Conservation (phyloP, 2,113 vertebrate species). For the Australoheros scitulus region DNA sequence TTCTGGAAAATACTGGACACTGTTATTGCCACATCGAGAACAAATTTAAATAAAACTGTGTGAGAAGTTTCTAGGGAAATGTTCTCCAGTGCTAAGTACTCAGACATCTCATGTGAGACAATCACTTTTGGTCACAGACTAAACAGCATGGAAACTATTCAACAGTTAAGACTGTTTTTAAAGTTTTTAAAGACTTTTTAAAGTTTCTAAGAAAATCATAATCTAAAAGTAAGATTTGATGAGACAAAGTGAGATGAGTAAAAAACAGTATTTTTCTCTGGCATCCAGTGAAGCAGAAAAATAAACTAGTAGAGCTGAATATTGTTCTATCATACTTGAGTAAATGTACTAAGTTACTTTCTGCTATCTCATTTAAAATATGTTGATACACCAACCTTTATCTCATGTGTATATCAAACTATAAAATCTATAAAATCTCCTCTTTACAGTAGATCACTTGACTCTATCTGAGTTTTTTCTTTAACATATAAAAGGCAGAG, state of each 20-base stretch:
- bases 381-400: neutral
- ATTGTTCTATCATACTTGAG: neutral
- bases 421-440: neutral
- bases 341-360: neutral
- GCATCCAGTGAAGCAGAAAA: neutral
- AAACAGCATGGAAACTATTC: neutral
- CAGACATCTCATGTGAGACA: neutral
- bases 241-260: neutral
- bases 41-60: neutral
- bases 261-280: neutral
- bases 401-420: neutral
- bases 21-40: neutral
- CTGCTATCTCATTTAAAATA: neutral
- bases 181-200: neutral
- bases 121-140: neutral
- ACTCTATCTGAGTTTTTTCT: constrained; percentile 34
- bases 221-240: neutral
- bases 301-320: neutral
- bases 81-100: neutral
- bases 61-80: neutral
- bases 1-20: neutral
- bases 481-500: constrained; percentile 34
- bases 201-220: neutral
- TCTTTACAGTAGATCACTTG: neutral
- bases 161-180: neutral